Evolutionary conservation across 2,888 invertebrate species (phyloP).

Genomic region (Neoscelio sp.): DNA sequence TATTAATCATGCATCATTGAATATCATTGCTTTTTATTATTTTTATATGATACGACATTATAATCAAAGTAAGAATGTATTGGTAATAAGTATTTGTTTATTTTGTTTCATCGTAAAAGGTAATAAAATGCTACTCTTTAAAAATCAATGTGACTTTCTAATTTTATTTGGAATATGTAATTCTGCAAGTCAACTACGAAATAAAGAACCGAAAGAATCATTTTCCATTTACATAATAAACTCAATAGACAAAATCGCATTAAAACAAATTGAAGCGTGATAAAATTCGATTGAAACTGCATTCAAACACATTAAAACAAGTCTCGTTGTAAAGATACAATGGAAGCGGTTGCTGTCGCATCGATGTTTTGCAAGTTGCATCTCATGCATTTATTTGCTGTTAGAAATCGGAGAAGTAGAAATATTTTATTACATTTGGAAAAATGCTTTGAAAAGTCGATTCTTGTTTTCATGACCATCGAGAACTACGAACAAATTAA

Average conservation of each 20-base stretch:
- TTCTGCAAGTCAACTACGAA: constrained; percentile 22
- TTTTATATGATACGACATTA: too few relatives aligned
- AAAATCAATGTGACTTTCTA: background rate
- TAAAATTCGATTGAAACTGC: constrained; percentile 49
- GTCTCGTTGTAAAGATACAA: constrained; percentile 43
- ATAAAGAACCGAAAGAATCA: constrained; percentile 39
- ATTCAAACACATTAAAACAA: constrained; percentile 54
- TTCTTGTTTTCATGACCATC: too few relatives aligned
- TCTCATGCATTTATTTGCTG: constrained; percentile 48
- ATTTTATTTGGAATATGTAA: constrained; percentile 10
- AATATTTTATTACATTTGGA: background rate
- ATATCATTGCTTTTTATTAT: background rate
- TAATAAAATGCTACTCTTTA: too few relatives aligned
- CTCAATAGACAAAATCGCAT: constrained; percentile 33
- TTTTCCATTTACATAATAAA: constrained; percentile 44
- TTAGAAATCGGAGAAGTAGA: background rate
- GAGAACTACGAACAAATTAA: too few relatives aligned
- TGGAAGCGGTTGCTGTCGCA: constrained; percentile 37
- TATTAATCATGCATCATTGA: constrained; percentile 4
- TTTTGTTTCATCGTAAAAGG: too few relatives aligned
- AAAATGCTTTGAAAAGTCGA: constrained; percentile 4
- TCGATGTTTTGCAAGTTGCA: constrained; percentile 34
- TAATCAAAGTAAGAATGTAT: too few relatives aligned
- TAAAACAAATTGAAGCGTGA: constrained; percentile 47
- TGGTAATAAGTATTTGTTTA: too few relatives aligned